Evolutionary conservation across 2,797 vertebrate genomes (phyloP).

Genomic region (Gobionotothen gibberifrons): DNA sequence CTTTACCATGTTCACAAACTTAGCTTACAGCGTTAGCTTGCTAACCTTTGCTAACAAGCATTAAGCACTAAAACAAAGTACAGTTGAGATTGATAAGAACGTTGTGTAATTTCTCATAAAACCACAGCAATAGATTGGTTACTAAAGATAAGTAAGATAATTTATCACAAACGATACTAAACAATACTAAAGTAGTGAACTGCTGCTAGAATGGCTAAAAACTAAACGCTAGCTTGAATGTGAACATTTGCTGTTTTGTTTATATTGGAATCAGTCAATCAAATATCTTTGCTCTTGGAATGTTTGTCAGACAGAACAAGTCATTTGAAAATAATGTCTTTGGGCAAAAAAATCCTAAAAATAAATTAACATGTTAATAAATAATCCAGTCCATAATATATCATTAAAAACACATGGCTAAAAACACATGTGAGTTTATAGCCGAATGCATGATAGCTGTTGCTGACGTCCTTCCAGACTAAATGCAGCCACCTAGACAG

Average conservation of each 20-base stretch:
- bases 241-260: background rate
- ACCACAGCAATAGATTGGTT: too few species aligned
- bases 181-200: background rate
- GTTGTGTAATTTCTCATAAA: background rate
- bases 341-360: background rate
- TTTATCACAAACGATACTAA: background rate
- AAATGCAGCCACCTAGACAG: conserved; percentile 24
- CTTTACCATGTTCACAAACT: too few species aligned
- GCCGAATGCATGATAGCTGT: background rate
- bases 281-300: background rate
- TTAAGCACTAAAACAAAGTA: too few species aligned
- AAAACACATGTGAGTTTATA: background rate
- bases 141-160: background rate
- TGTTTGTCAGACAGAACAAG: background rate
- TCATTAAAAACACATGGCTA: too few species aligned
- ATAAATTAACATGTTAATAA: background rate
- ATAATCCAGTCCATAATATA: background rate
- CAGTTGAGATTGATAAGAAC: background rate
- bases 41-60: too few species aligned
- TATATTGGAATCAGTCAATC: background rate
- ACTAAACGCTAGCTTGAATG: background rate
- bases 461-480: background rate
- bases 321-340: background rate
- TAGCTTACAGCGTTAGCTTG: too few species aligned
- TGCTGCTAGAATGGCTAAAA: background rate